These are phyloP conservation scores for Lasioglossum albipes DNA, from an alignment of 1,140 invertebrate genomes.

Conservation along the genomic window DNA sequence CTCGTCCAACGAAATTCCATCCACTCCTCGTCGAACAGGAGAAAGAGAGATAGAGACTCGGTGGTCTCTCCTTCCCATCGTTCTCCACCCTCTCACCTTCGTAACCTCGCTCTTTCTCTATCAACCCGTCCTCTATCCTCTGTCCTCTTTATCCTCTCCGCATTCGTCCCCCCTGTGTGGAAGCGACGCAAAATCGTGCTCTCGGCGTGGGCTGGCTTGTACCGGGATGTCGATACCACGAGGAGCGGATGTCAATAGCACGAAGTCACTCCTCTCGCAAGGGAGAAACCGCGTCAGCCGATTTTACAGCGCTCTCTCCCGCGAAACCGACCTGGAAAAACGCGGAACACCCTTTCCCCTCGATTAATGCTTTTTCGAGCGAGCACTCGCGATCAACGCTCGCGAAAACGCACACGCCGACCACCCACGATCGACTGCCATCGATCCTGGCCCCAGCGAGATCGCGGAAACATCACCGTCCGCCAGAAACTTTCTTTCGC, in stretches of 20 bases:
- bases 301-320: slow-evolving; percentile 60
- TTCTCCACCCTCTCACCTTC: slow-evolving; percentile 13
- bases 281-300: slow-evolving; percentile 50
- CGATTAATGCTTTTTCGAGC: slow-evolving; percentile 9
- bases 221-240: slow-evolving; percentile 76
- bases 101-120: not conserved
- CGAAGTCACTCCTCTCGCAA: slow-evolving; percentile 67
- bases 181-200: slow-evolving; percentile 72
- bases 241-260: slow-evolving; percentile 78
- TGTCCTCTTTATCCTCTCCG: slow-evolving; percentile 4
- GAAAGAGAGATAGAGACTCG: too few species aligned
- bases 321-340: slow-evolving; percentile 14
- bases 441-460: too few species aligned
- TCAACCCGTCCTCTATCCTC: not conserved
- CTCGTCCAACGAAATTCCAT: slow-evolving; percentile 36
- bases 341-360: slow-evolving; percentile 14
- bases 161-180: slow-evolving; percentile 52
- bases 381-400: not conserved
- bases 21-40: not conserved
- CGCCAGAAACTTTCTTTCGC: too few species aligned
- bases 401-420: too few species aligned
- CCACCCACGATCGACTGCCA: too few species aligned
- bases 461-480: too few species aligned
- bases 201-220: slow-evolving; percentile 67
- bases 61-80: not conserved